phyloP scores from a whole-genome alignment of 2,113 vertebrate genomes.

The Pyxicephalus adspersus region DNA sequence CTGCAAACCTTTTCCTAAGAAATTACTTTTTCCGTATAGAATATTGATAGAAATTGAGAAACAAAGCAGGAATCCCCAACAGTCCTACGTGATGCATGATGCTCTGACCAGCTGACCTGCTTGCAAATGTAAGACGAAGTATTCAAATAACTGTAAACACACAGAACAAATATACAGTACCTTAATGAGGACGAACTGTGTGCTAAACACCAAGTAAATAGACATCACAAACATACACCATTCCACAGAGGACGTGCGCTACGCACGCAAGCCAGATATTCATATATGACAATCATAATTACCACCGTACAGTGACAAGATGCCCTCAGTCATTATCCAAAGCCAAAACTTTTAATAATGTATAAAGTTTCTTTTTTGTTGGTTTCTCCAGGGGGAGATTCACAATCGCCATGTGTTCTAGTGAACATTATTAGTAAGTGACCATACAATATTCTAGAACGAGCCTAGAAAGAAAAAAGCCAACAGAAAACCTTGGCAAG shows the following conservation, averaged over 20 bases:
- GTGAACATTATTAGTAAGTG: too few species aligned
- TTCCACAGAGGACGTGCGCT: background rate
- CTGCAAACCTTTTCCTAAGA: too few species aligned
- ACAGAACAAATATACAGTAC: conserved; percentile 50
- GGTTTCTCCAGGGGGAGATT: too few species aligned
- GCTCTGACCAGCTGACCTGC: conserved; percentile 2
- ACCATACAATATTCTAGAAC: too few species aligned
- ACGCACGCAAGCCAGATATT: conserved; percentile 13
- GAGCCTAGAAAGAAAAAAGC: too few species aligned
- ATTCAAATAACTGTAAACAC: conserved; percentile 48
- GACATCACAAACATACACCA: conserved; percentile 23
- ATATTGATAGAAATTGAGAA: too few species aligned
- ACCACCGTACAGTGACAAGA: background rate
- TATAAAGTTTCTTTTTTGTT: too few species aligned
- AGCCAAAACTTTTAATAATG: too few species aligned
- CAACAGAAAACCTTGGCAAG: too few species aligned
- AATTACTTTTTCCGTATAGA: too few species aligned
- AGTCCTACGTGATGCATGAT: background rate
- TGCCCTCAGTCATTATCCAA: too few species aligned
- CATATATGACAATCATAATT: background rate
- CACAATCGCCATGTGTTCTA: too few species aligned
- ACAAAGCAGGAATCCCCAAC: background rate
- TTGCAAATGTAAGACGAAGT: conserved; percentile 20
- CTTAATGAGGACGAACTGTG: conserved; percentile 12
- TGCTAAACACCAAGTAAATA: conserved; percentile 18